Evolutionary conservation across 1,140 invertebrate genomes (phyloP), one percentile per base, ranked within the genome.

Genomic region (Chironomus striatipennis): DNA sequence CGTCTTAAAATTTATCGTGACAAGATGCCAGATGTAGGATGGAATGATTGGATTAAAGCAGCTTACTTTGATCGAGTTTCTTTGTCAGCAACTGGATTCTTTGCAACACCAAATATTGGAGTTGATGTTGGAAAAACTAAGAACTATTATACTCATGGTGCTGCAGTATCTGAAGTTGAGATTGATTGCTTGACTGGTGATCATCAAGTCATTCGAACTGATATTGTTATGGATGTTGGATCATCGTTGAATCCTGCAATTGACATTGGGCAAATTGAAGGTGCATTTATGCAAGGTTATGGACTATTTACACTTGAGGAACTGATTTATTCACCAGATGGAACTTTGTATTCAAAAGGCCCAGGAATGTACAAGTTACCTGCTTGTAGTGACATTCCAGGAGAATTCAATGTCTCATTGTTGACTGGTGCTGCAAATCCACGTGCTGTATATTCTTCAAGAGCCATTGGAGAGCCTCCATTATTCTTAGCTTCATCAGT

Each of bases 381-480:
- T 12, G 91, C 92, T 4, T 95, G 93, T 81, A 88, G 88, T 3
- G 93, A 98, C 79, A 95, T 97, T 79, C 96, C 96, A 0, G 84
- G 86, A 74, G 91, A 96, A 81, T 97, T 98, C 79, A 96, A 98
- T 83, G 96, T 98, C 0, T 91, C 94, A 17, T 83, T 98, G 47
- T 84, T 98, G 0, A 95, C 94, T 82, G 92, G 92, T 20, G 89
- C 90, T 43, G 87, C 91, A 1, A 98, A 98, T 86, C 90, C 91
- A 8, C 87, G 91, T 79, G 96, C 95, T 70, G 91, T 98, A 7
- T 98, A 92, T 81, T 98, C 96, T 0, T 98, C 96, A 7, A 98
- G 98, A 93, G 97, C 95, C 76, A 91, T 98, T 73, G 97, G 96
- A 5, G 97, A 98, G 83, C 96, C 96, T 7, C 96, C 96, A 0